Base-by-base conservation (phyloP, 2,113 vertebrate species). In the Coreoperca whiteheadi region DNA sequence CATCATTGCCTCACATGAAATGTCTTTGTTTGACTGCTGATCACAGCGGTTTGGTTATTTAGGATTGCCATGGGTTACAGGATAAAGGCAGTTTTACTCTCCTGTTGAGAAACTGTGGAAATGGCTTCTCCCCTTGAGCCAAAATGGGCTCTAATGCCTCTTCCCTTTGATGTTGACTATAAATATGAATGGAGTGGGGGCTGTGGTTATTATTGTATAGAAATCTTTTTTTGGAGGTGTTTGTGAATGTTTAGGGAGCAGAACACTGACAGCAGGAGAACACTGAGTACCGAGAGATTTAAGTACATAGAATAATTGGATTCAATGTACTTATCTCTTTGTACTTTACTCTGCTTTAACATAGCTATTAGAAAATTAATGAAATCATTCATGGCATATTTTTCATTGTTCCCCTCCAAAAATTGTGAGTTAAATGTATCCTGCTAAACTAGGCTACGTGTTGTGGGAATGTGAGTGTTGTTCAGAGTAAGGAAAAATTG, bases 161-260 rank as follows among this genome's bases (percentile, higher is more conserved):
- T 82, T 89, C 70, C 79, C 85, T 91, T 91, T 93, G 91, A 93
- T 93, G 89, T 91, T 80, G 74, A 86, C 85, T 91, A 87, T 91
- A 88, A 92, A 92, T 92, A 91, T 90, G 85, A 93, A 90, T 89
- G 85, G 76, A 88, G 77, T 79, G 57, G 34, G 75, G 79, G 75
- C 73, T 81, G 81, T 68, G 79, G 77, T 84, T 91, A 84, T 89
- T 77, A 88, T 90, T 88, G 77, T 88, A 86, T 85, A 90, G 82
- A 86, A 84, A 84, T 85, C 51, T 83, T 85, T 84, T 84, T 88
- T 80, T 53, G 23, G 32, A 59, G 51, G 72, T 88, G 34, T 89
- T 90, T 85, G 77, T 68, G 74, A 75, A 80, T 87, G 74, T 87
- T 88, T 84, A 87, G 54, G 23, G 60, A 87, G 76, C 82, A 59